These are phyloP conservation scores for Drosophila quinaria DNA, from an alignment of 2,888 invertebrate species.

Conservation along the genomic window DNA sequence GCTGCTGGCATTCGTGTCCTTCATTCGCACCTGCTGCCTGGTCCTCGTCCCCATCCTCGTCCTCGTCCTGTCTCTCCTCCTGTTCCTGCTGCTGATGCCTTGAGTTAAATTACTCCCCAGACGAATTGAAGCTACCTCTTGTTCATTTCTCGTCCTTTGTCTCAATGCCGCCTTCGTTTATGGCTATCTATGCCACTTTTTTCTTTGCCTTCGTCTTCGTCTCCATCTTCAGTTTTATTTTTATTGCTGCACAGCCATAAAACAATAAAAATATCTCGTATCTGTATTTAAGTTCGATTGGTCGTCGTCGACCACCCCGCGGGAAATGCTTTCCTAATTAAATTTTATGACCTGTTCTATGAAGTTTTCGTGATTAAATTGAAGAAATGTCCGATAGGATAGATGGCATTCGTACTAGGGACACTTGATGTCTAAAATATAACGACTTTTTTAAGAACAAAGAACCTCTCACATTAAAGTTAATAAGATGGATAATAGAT, in stretches of 20 bases:
- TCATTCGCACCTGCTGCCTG: slow-evolving; percentile 59
- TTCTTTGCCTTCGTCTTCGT: slow-evolving; percentile 7
- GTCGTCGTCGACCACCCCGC: slow-evolving; percentile 30
- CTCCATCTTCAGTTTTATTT: slow-evolving; percentile 17
- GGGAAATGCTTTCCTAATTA: slow-evolving; percentile 75
- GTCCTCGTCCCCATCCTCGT: slow-evolving; percentile 10
- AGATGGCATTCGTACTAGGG: neutral
- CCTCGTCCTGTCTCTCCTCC: slow-evolving; percentile 2
- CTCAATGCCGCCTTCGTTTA: slow-evolving; percentile 50
- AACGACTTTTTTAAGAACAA: slow-evolving; percentile 4
- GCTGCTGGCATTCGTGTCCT: slow-evolving; percentile 46
- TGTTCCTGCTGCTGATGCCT: slow-evolving; percentile 15
- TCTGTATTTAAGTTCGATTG: slow-evolving; percentile 63
- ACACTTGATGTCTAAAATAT: neutral
- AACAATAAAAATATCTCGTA: slow-evolving; percentile 71
- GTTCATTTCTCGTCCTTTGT: slow-evolving; percentile 28
- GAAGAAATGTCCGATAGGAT: slow-evolving; percentile 6
- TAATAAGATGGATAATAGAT: neutral
- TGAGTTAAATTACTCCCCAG: slow-evolving; percentile 60
- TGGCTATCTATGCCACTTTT: slow-evolving; percentile 47
- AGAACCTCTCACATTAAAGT: neutral
- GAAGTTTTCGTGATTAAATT: slow-evolving; percentile 62
- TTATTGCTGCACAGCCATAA: slow-evolving; percentile 62
- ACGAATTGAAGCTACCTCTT: slow-evolving; percentile 21
- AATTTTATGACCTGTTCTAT: slow-evolving; percentile 71